Percentiles rank a stretch among this genome's conserved stretches.
These are phyloP conservation scores for Mormyrops boulengeri DNA, from an alignment of 2,797 vertebrate species.

Conservation along the genomic window DNA sequence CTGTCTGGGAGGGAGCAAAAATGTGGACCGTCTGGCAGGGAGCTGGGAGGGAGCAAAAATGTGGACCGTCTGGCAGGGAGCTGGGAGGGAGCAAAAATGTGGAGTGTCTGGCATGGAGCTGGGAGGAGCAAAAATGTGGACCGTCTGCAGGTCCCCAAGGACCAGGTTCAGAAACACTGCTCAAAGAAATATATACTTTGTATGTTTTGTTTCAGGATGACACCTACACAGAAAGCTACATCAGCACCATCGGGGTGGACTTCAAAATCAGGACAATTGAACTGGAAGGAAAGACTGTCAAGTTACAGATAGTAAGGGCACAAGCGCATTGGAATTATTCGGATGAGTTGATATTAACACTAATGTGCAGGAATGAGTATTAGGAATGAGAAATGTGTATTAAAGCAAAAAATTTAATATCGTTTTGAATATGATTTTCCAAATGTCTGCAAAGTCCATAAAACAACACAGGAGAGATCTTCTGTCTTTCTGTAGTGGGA, in stretches of 20 bases:
- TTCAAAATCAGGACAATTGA: constrained; percentile 73
- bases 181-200: neutral
- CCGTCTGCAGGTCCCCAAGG: neutral
- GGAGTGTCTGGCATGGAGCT: neutral
- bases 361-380: neutral
- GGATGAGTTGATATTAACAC: neutral
- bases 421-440: neutral
- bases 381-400: neutral
- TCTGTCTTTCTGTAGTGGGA: constrained; percentile 54
- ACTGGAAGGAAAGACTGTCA: constrained; percentile 68
- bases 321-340: neutral
- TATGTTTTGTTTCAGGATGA: constrained; percentile 52
- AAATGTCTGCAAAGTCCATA: neutral
- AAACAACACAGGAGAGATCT: neutral
- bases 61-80: too few relatives aligned
- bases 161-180: neutral
- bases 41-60: too few relatives aligned
- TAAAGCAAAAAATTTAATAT: neutral
- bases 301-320: constrained; percentile 65
- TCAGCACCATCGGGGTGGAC: constrained; percentile 72
- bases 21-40: too few relatives aligned
- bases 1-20: too few relatives aligned
- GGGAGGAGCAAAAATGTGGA: neutral
- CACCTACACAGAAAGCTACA: constrained; percentile 72
- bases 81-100: too few relatives aligned